phyloP scores from a whole-genome alignment of 2,113 vertebrate species.

The Tragelaphus strepsiceros region DNA sequence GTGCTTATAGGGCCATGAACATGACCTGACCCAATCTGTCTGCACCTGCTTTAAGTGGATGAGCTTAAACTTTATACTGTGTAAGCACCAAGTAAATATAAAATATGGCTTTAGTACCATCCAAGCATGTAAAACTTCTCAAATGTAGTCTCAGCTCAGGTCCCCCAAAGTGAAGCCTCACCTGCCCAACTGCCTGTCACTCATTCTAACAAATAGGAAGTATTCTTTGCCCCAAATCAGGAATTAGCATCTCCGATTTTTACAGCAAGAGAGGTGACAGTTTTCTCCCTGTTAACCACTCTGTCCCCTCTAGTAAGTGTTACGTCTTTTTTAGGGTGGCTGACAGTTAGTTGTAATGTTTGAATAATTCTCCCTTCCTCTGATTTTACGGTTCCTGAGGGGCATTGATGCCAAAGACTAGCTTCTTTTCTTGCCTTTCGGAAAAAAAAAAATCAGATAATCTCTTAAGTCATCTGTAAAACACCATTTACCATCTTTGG shows the following conservation, averaged over 20 bases:
- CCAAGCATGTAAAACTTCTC: not conserved
- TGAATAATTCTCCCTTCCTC: conserved; percentile 37
- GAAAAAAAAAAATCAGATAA: not conserved
- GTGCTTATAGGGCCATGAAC: not conserved
- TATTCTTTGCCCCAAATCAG: not conserved
- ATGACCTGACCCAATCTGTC: not conserved
- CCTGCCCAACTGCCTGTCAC: not conserved
- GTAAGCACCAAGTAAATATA: not conserved
- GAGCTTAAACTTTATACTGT: not conserved
- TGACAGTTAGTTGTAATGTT: conserved; percentile 43
- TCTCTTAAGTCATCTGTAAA: conserved; percentile 54
- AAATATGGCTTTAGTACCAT: not conserved
- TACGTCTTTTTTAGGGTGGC: conserved; percentile 44
- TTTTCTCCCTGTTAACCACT: not conserved
- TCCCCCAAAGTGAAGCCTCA: not conserved
- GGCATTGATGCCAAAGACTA: not conserved
- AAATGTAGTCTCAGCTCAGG: not conserved
- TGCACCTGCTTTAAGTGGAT: not conserved
- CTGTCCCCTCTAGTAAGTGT: conserved; percentile 28
- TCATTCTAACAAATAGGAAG: not conserved
- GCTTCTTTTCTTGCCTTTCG: not conserved
- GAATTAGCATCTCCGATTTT: not conserved
- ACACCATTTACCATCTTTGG: conserved; percentile 31
- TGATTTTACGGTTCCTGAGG: conserved; percentile 50
- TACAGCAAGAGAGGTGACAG: not conserved